Percentiles rank a stretch among this genome's conserved stretches.
Evolutionary conservation across 2,113 vertebrate genomes (phyloP).

Genomic region (Meleagris gallopavo): DNA sequence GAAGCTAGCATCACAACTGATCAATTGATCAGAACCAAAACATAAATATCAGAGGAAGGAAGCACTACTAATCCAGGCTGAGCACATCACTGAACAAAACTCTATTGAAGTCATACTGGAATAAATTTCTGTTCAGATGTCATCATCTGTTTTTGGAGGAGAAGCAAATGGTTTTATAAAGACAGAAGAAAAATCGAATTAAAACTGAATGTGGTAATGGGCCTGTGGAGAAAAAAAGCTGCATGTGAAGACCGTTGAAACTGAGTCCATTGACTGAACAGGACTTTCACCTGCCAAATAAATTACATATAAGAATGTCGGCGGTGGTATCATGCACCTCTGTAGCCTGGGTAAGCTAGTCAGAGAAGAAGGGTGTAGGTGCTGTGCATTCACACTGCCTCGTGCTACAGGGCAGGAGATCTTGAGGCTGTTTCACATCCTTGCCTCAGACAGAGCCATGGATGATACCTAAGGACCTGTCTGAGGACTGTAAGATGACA

Average conservation of each 20-base stretch:
- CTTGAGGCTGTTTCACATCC: not conserved
- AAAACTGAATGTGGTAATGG: not conserved
- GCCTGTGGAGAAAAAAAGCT: not conserved
- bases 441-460: not conserved
- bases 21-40: not conserved
- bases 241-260: not conserved
- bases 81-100: not conserved
- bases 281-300: not conserved
- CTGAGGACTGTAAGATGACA: not conserved
- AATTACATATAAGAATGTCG: not conserved
- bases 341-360: not conserved
- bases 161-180: conserved; percentile 5
- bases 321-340: not conserved
- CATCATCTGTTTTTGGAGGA: not conserved
- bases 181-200: not conserved
- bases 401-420: not conserved
- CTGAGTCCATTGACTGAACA: not conserved
- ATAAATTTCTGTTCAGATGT: not conserved
- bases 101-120: not conserved
- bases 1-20: not conserved
- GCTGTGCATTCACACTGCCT: not conserved
- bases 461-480: not conserved
- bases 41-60: not conserved
- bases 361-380: not conserved
- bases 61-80: not conserved